phyloP scores from a whole-genome alignment of 1,140 invertebrate species.

The Rhyzopertha dominica region DNA sequence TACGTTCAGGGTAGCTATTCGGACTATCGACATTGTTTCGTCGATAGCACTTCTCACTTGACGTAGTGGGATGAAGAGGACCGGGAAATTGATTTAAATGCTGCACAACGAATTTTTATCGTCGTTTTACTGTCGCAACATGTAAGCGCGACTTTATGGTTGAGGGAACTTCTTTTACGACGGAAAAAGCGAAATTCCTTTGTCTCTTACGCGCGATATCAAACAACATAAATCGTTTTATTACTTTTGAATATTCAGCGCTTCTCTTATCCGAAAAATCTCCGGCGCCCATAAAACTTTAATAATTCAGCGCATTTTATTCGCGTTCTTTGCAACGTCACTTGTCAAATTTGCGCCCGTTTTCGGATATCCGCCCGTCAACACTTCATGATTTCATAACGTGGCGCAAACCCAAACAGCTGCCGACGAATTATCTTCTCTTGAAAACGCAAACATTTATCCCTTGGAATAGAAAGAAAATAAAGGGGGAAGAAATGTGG shows the following conservation, averaged over 20 bases:
- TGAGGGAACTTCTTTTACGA: slow-evolving; percentile 19
- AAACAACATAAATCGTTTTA: slow-evolving; percentile 21
- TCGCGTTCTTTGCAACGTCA: no score
- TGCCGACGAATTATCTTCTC: slow-evolving; percentile 5
- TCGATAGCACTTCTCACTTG: no score
- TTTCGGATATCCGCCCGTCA: slow-evolving; percentile 4
- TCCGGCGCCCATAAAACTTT: no score
- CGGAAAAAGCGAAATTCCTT: slow-evolving; percentile 12
- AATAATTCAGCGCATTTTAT: no score
- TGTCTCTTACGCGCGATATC: slow-evolving; percentile 19
- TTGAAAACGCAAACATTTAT: slow-evolving; percentile 20
- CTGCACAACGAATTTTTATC: slow-evolving; percentile 28
- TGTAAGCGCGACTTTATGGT: slow-evolving; percentile 22
- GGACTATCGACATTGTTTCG: no score
- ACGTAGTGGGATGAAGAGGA: slow-evolving; percentile 2
- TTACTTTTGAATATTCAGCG: slow-evolving; percentile 16
- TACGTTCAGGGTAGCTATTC: no score
- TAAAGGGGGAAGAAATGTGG: slow-evolving; percentile 17
- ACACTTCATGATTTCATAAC: slow-evolving; percentile 10
- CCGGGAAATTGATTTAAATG: slow-evolving; percentile 25
- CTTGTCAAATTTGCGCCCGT: slow-evolving; percentile 5
- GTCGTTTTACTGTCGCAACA: slow-evolving; percentile 31
- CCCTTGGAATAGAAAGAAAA: slow-evolving; percentile 25
- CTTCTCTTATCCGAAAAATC: no score
- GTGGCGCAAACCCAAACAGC: no score